Base-by-base conservation (phyloP, 2,113 vertebrate species). In the Saimiri boliviensis region DNA sequence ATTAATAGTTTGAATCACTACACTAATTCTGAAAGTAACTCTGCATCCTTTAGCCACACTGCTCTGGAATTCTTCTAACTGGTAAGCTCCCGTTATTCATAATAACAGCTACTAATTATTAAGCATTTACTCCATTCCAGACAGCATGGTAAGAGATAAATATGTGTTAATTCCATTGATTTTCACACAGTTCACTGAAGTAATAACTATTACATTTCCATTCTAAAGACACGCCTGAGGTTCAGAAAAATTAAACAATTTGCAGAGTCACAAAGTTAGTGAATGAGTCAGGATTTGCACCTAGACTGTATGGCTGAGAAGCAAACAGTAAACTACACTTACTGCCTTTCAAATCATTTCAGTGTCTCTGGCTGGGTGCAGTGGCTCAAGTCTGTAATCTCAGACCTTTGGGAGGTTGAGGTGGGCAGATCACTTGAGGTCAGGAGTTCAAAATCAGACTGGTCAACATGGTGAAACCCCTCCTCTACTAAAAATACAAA, bases 11-110 rank as follows among this genome's bases (percentile, higher is more conserved):
- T 90, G 30, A 49, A 81, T 77, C 81, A 47, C 47, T 66, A 71
- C 16, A 63, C 47, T 81, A 89, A 86, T 94, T 52, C 49, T 93
- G 47, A 42, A 97, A 87, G 63, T 71, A 87, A 77, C 92, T 92
- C 96, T 85, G n/a, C n/a, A 63, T 89, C 58, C 17, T 94, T 56
- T 88, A 73, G 47, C 91, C 93, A 58, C 21, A 70, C 54, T 80
- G 35, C 10, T 93, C 30, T 89, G 81, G 91, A 30, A 80, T 73
- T 92, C 25, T 76, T 92, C 42, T 77, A 95, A 71, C 7, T n/a
- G 30, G 37, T 89, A 77, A 9, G 47, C 30, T 79, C 13, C 25
- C 47, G 45, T 79, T 81, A 86, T 92, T 94, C 89, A 82, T 86
- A 92, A 82, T 81, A 85, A 60, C 58, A 86, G 30, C n/a, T 90